Evolutionary conservation across 1,140 invertebrate species (phyloP).

Genomic region (Eulimnadia texana): DNA sequence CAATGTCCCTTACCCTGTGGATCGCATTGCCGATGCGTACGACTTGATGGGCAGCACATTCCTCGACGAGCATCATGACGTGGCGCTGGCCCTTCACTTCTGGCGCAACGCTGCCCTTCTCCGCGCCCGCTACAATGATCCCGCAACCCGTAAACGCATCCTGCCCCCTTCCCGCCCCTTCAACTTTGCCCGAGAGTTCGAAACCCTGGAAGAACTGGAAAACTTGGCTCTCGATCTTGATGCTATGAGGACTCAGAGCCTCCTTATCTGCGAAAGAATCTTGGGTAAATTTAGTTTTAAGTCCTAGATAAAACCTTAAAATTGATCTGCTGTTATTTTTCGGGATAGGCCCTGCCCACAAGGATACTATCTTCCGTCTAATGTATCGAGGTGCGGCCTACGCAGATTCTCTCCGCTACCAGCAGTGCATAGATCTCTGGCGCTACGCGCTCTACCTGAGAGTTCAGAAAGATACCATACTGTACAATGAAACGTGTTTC

Average conservation of each 20-base stretch:
- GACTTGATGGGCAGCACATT: conserved; percentile 72
- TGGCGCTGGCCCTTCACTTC: conserved; percentile 27
- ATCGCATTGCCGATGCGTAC: conserved; percentile 61
- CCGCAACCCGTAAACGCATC: conserved; percentile 13
- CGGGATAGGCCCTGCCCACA: too few species aligned
- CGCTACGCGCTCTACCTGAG: conserved; percentile 58
- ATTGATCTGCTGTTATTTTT: background rate
- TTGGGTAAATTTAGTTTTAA: conserved; percentile 36
- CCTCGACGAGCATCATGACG: conserved; percentile 43
- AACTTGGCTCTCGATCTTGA: conserved; percentile 57
- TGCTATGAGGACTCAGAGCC: conserved; percentile 61
- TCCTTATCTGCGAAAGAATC: conserved; percentile 67
- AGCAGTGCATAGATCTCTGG: conserved; percentile 74
- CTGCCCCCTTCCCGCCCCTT: conserved; percentile 1
- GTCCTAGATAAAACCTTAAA: background rate
- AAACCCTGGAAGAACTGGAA: conserved; percentile 50
- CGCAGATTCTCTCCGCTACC: conserved; percentile 66
- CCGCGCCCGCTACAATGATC: conserved; percentile 23
- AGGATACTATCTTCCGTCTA: conserved; percentile 30
- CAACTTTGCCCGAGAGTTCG: conserved; percentile 46
- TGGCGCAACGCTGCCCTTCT: conserved; percentile 51
- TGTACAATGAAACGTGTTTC: conserved; percentile 58
- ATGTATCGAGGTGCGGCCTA: conserved; percentile 68
- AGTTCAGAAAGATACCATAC: conserved; percentile 55
- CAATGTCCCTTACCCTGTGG: conserved; percentile 42